Base-by-base conservation (phyloP, 2,113 vertebrate genomes). In the Vidua macroura region DNA sequence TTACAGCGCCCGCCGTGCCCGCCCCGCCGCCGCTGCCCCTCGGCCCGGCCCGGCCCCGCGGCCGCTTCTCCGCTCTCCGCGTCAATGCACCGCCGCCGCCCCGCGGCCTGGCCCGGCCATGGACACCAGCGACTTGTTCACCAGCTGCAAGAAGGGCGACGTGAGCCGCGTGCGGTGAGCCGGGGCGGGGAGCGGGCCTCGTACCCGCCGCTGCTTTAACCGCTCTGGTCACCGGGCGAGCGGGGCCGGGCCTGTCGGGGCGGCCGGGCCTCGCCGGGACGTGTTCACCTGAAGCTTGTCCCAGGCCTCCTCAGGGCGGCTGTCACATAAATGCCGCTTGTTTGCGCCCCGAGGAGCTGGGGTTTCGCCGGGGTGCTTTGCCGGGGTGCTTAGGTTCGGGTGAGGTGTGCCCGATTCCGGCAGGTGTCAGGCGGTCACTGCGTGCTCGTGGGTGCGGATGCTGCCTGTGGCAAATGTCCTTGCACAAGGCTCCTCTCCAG, bases 81-180 rank as follows among this genome's bases (percentile, higher is more conserved):
- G 95, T 91, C 83, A 96, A 96, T 94, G 95, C 95, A 82, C 91
- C 82, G 88, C 49, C 93, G 92, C 93, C 64, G 83, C 79, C 56
- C 95, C 89, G 95, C 82, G 95, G 92, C 96, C 92, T 95, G 96
- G 86, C 97, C 68, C 96, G 95, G 97, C 97, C 97, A 98, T 99
- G 99, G 99, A 99, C 94, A 99, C 98, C 90, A 98, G 97, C 97
- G 99, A 99, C 75, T 96, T 99, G 92, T 99, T 99, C 97, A 98
- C 97, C 90, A 99, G 99, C 97, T 99, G 99, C 98, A 99, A 98
- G 97, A 99, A 98, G 96, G 99, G 99, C 85, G 99, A 99, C 97
- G 97, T 99, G 96, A 98, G 97, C 97, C 98, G 99, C 96, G 99
- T 99, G 96, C 99, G 98, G 99, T 99, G 98, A 98, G 98, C 31